phyloP scores from a whole-genome alignment of 2,113 vertebrate species.

The Emberiza fucata region DNA sequence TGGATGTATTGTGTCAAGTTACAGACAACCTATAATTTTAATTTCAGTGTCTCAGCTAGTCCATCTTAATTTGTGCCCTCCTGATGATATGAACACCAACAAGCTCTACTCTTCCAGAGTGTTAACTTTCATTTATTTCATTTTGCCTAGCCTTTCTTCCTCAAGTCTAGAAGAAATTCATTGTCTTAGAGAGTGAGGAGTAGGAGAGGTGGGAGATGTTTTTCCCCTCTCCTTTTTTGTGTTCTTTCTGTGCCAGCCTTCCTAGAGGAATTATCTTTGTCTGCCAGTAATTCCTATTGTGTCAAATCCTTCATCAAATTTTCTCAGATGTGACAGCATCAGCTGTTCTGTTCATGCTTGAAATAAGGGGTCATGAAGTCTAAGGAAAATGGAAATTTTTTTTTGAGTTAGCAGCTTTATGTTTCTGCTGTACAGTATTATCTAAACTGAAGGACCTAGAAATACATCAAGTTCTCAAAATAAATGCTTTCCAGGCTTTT shows the following conservation, averaged over 20 bases:
- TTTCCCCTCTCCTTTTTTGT: background rate
- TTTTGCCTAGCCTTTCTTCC: background rate
- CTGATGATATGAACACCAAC: background rate
- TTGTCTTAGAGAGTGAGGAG: background rate
- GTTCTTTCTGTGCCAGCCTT: background rate
- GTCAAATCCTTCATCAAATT: slow-evolving; percentile 68
- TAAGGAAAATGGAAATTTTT: slow-evolving; percentile 50
- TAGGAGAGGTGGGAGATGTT: too few relatives aligned
- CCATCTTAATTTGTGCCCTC: background rate
- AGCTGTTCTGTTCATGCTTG: slow-evolving; percentile 66
- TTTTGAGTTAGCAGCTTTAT: slow-evolving; percentile 37
- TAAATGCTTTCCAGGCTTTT: slow-evolving; percentile 31
- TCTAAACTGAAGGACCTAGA: slow-evolving; percentile 43
- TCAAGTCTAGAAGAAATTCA: slow-evolving; percentile 26
- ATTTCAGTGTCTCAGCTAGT: background rate
- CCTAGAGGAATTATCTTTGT: slow-evolving; percentile 56
- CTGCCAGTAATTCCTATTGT: slow-evolving; percentile 63
- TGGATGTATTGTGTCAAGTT: background rate
- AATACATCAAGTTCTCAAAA: slow-evolving; percentile 50
- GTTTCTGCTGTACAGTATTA: slow-evolving; percentile 40
- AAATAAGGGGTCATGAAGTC: slow-evolving; percentile 65
- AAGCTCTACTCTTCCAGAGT: background rate
- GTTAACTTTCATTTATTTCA: background rate
- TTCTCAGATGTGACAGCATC: slow-evolving; percentile 62
- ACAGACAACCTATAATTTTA: background rate